Base-by-base conservation (phyloP, 2,888 invertebrate genomes). In the Mactromeris polynyma region DNA sequence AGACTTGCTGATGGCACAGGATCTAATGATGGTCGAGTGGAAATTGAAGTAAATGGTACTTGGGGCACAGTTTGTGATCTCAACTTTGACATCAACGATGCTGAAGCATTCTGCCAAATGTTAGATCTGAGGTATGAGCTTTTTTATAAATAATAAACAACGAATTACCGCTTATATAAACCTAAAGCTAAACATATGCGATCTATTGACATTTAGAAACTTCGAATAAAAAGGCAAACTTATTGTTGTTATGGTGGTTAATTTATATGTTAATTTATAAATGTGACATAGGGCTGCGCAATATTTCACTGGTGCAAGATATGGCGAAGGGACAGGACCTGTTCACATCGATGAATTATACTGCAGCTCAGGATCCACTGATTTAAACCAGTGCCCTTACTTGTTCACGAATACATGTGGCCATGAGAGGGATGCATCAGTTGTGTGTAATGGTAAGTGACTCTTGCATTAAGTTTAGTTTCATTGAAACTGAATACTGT, bases 271-370 rank as follows among this genome's bases (percentile, higher is more conserved):
- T 51, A 9, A 2, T 9, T 64, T 64, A 64, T 26, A 3, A 26
- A 26, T n/a, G 1, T 33, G 36, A 17, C 2, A 17, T 51, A 81
- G 81, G 19, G 80, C 46, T 7, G 80, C 80, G 17, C 80, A 80
- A 46, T 80, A 46, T 80, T 80, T 80, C 31, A 80, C 80, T 51
- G 80, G 80, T 46, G 80, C 80, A 7, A 80, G 31, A 31, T 42
- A 80, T 42, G 80, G 80, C 6, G 17, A 80, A 51, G 80, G 80
- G 19, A 80, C 46, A 46, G 80, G 80, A 46, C 80, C 80, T 17
- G 80, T 80, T 6, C 19, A 80, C 40, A 51, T 80, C 21, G 80
- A 80, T 31, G 80, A 80, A 31, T 51, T 46, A 6, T 51, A 33
- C n/a, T 80, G 80, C 31, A 0, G 17, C 31, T 31, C 26, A 3